Evolutionary conservation across 1,140 invertebrate genomes (phyloP), one percentile per base, ranked within the genome.

Genomic region (Stegodyphus mimosarum): DNA sequence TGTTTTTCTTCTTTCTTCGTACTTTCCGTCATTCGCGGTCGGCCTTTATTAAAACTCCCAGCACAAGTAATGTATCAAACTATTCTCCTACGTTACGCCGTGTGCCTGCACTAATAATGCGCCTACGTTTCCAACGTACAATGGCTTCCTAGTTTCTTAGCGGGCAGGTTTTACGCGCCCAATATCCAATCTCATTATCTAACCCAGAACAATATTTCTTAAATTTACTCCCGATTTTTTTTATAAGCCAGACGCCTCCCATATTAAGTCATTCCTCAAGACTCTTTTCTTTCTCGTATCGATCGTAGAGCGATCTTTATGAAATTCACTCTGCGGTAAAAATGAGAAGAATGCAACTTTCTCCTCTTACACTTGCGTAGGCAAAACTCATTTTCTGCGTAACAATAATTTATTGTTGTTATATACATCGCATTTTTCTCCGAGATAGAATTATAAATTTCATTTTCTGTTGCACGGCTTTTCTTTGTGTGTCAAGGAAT

Each of bases 41-140:
- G 33, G 72, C 63, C 81, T 84, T 84, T 84, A 84, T 84, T 84
- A 84, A 67, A 84, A 84, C 71, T 84, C 73, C 70, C 69, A 13
- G 55, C 53, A 69, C 55, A 63, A 84, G 81, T 76, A 84, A 84
- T 84, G 81, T 33, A 84, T 84, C 72, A 84, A 84, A 76, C 81
- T 67, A 64, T 63, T 79, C 66, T 70, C 51, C 18, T 55, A 71
- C 51, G 64, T 67, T 67, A n/a, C 64, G 7, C 55, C 64, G 10
- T 17, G 33, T 60, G 63, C 77, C 63, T 60, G 63, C 77, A 79
- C 78, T 81, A 81, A 81, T 81, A 81, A 81, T 70, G 69, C 52
- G 17, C 66, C 33, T 33, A 33, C 33, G 33, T 33, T 33, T 69
- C 51, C 64, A 18, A 33, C 70, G 51, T 51, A 81, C 78, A 83